Evolutionary conservation across 2,113 vertebrate genomes (phyloP).

Genomic region (Oceanites oceanicus): DNA sequence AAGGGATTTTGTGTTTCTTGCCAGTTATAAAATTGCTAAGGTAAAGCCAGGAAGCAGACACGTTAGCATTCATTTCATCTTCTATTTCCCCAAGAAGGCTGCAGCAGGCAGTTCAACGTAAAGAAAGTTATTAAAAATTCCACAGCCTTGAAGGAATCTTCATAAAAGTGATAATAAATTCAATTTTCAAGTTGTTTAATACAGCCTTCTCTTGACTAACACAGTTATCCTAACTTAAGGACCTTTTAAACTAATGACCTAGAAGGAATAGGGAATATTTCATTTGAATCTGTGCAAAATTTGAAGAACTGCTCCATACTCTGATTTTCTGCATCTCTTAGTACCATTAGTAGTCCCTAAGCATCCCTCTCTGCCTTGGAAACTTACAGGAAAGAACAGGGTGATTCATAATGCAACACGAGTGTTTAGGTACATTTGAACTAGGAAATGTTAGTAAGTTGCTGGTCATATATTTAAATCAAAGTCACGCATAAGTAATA

Average conservation of each 20-base stretch:
- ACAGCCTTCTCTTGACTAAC: constrained; percentile 40
- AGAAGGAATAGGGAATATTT: constrained; percentile 46
- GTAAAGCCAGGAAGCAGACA: constrained; percentile 1
- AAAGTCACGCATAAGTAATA: constrained; percentile 46
- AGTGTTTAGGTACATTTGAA: constrained; percentile 51
- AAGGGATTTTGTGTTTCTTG: constrained; percentile 11
- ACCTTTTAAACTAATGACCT: constrained; percentile 66
- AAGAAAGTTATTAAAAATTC: constrained; percentile 62
- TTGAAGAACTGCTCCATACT: neutral
- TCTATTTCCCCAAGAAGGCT: constrained; percentile 18
- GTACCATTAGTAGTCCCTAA: constrained; percentile 32
- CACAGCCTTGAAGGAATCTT: constrained; percentile 33
- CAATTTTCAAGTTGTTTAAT: constrained; percentile 55
- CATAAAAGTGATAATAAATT: constrained; percentile 51
- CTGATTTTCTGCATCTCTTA: neutral
- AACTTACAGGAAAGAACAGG: constrained; percentile 26
- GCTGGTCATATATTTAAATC: constrained; percentile 38
- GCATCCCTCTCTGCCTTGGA: constrained; percentile 23
- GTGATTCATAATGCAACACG: constrained; percentile 54
- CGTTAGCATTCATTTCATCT: constrained; percentile 32
- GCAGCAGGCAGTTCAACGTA: constrained; percentile 29
- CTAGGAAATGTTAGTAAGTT: constrained; percentile 54
- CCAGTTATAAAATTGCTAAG: constrained; percentile 35
- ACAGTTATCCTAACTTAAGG: constrained; percentile 63
- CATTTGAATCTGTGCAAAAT: constrained; percentile 39